Evolutionary conservation across 2,113 vertebrate species (phyloP), one percentile per base, ranked within the genome.

Genomic region (Etheostoma cragini): DNA sequence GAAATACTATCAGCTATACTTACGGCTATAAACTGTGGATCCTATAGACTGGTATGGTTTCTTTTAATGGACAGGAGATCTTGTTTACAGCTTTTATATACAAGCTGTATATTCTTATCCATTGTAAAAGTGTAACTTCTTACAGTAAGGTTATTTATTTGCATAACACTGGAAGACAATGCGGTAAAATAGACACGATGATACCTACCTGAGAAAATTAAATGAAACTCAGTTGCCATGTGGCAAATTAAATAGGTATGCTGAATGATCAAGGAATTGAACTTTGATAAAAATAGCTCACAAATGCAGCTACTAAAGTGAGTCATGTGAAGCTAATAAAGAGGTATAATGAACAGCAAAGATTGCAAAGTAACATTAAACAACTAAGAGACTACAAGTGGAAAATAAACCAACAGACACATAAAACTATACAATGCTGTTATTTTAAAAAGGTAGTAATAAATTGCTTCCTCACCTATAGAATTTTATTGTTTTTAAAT

Each of bases 1-100:
- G 89, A 90, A 92, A 93, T 92, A 90, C 79, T 91, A 88, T 87
- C 76, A 87, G 87, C 89, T 90, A 84, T 83, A 89, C 83, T 90
- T 85, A 72, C 76, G 82, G 79, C 87, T 85, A 61, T 81, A 86
- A 72, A 80, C 75, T 74, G 80, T 73, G 87, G 70, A 80, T 91
- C 80, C 65, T 85, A 63, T 77, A 69, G 67, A 81, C 53, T 72
- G n/a, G 16, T 54, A 33, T 85, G 63, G 76, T 76, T 77, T 78
- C 68, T 81, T 64, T 81, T 26, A 47, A 70, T 70, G 71, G 65
- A 79, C 50, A 69, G 56, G 33, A 72, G 21, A 46, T 50, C 33
- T 64, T 82, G 72, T 79, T 88, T 78, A 78, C 46, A 79, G 49
- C 53, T 65, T 84, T 78, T 74, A 76, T 74, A 79, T 86, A 83